Evolutionary conservation across 2,888 invertebrate genomes (phyloP), one percentile per base, ranked within the genome.

Genomic region (Amphipoea lucens): DNA sequence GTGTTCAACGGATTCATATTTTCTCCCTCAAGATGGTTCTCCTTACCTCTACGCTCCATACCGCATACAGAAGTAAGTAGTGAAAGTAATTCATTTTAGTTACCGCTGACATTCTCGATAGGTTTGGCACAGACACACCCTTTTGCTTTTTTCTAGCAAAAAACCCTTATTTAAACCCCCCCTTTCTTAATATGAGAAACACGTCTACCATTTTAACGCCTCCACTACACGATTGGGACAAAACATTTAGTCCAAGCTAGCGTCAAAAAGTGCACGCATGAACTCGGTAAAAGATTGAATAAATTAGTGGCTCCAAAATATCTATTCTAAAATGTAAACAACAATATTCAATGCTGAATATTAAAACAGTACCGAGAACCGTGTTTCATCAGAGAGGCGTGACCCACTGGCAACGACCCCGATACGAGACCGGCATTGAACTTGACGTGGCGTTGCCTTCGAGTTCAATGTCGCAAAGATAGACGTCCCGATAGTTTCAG

Each of bases 331-430:
- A 74, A 66, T 42, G 23, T 9, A 57, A 60, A 36, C 42, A 51
- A 36, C 23, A 57, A 45, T 66, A 36, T 74, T 65, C 29, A 42
- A 48, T 67, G 14, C 65, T 29, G 20, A 51, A 60, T 69, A 57
- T 40, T 57, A 57, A 29, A 66, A 36, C 12, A 12, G 57, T 54
- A 9, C 17, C 42, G 40, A 7, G 36, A 40, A 20, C 0, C 12
- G 36, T 62, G 12, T n/a, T 60, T 60, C n/a, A 54, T 14, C 67
- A 29, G n/a, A 23, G 51, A 12, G 17, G 17, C 40, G 48, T 80
- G 84, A 85, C 87, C 84, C 62, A 87, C 29, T 80, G 68, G 0
- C 84, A 69, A n/a, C 40, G 79, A 78, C 79, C 71, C 40, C 9
- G 7, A 72, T 80, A 40, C 23, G 29, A 48, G 75, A 23, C 60